phyloP scores from a whole-genome alignment of 1,140 invertebrate species.

The Saccostrea glomerata region DNA sequence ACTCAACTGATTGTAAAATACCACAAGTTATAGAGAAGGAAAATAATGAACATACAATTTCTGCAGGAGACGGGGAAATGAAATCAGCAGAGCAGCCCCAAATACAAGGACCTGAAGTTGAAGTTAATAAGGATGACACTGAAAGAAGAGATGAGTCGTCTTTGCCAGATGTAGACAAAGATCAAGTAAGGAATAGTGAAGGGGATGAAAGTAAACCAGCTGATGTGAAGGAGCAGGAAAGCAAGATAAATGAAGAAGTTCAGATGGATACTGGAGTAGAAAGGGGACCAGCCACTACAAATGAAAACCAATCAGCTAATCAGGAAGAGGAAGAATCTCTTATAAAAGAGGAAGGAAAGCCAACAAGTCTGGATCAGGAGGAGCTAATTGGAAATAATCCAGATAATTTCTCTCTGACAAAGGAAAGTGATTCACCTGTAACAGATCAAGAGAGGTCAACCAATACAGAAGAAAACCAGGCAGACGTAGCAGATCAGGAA shows the following conservation, averaged over 20 bases:
- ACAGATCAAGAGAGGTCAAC: slow-evolving; percentile 1
- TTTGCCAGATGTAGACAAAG: background rate
- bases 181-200: background rate
- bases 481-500: background rate
- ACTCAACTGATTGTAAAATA: background rate
- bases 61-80: background rate
- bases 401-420: background rate
- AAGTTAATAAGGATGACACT: background rate
- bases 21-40: background rate
- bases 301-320: background rate
- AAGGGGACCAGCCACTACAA: background rate
- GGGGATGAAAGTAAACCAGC: background rate
- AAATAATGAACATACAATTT: background rate
- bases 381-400: background rate
- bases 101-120: background rate
- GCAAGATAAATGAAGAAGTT: background rate
- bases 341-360: background rate
- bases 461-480: background rate
- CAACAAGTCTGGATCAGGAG: background rate
- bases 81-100: background rate
- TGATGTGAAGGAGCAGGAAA: background rate
- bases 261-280: background rate
- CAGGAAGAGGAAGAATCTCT: background rate
- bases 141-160: background rate
- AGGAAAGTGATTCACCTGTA: background rate